Conservation (phyloP, 2,797 vertebrate genomes). For the Coccyzus lansbergi region DNA sequence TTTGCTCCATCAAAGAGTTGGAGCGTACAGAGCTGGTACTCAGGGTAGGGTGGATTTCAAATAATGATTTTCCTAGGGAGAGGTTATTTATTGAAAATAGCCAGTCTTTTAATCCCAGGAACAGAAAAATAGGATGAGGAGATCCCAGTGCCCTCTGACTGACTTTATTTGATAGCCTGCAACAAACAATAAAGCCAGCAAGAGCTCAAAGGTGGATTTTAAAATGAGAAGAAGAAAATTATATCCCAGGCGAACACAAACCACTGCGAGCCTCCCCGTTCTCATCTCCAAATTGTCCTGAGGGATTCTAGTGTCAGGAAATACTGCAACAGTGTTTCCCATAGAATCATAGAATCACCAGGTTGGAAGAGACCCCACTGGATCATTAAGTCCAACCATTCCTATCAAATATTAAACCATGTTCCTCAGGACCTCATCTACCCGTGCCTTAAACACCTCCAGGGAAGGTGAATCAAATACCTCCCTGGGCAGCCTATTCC, state of each 20-base stretch:
- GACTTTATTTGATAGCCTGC: not conserved
- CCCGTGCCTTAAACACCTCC: no score
- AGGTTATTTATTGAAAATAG: not conserved
- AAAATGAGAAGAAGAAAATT: not conserved
- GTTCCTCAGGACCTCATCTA: no score
- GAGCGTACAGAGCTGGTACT: not conserved
- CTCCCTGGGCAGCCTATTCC: no score
- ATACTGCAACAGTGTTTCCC: not conserved
- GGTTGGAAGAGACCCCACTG: no score
- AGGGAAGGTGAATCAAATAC: no score
- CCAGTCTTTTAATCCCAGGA: not conserved
- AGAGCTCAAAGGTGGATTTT: not conserved
- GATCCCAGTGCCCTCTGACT: not conserved
- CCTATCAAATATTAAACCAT: no score
- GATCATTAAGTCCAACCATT: no score
- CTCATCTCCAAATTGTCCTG: not conserved
- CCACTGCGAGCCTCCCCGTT: not conserved
- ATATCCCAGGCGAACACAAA: not conserved
- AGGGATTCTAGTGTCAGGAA: not conserved
- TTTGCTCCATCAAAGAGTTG: not conserved
- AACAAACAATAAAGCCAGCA: not conserved
- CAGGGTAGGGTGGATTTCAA: not conserved
- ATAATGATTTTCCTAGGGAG: not conserved
- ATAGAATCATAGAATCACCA: no score
- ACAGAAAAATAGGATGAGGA: not conserved